phyloP scores from a whole-genome alignment of 2,888 invertebrate genomes.

The Incurvaria masculella region DNA sequence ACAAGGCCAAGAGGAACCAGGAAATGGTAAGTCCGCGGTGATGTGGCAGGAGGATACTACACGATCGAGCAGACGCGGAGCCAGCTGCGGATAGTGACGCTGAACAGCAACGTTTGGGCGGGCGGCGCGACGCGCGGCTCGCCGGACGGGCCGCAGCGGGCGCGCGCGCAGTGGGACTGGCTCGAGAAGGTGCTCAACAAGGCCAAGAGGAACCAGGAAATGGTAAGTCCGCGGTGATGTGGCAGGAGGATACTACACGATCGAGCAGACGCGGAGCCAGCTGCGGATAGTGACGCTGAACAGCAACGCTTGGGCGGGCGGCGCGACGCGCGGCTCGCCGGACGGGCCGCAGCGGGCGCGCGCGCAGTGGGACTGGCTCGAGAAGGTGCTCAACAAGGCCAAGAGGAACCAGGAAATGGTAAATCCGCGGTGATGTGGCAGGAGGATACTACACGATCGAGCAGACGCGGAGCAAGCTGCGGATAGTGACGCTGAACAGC shows the following conservation, averaged over 20 bases:
- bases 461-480: constrained; percentile 49
- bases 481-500: constrained; percentile 85
- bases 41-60: constrained; percentile 89
- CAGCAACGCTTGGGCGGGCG: constrained; percentile 76
- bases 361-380: constrained; percentile 84
- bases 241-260: constrained; percentile 88
- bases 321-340: constrained; percentile 29
- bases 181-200: constrained; percentile 69
- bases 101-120: constrained; percentile 86
- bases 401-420: constrained; percentile 78
- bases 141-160: constrained; percentile 40
- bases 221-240: no score
- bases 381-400: constrained; percentile 69
- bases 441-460: constrained; percentile 91
- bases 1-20: constrained; percentile 68
- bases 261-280: constrained; percentile 55
- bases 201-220: constrained; percentile 73
- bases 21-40: constrained; percentile 85
- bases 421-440: no score
- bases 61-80: constrained; percentile 65
- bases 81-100: constrained; percentile 70
- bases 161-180: constrained; percentile 80
- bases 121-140: constrained; percentile 33
- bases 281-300: constrained; percentile 83
- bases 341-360: constrained; percentile 44